These are phyloP conservation scores for Corvus hawaiiensis DNA, from an alignment of 2,113 vertebrate genomes.

Conservation along the genomic window DNA sequence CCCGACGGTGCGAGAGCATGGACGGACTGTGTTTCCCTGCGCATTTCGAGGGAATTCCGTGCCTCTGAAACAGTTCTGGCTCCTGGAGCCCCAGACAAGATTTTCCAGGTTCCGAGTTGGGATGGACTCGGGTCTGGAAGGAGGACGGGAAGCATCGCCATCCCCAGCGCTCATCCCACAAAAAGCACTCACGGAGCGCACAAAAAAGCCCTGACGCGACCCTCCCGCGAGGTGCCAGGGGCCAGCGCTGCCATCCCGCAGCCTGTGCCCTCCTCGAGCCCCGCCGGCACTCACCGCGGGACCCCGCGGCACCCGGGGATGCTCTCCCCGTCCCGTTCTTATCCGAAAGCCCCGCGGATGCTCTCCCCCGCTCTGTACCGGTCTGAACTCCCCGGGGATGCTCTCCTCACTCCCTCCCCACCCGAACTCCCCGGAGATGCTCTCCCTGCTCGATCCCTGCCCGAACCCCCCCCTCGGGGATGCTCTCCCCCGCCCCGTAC, in stretches of 20 bases:
- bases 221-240: background rate
- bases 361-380: background rate
- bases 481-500: conserved; percentile 46
- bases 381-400: background rate
- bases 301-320: background rate
- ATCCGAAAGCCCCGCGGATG: background rate
- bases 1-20: background rate
- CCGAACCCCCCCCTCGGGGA: background rate
- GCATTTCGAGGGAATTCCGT: rapidly evolving
- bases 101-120: background rate
- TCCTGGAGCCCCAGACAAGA: background rate
- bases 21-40: rapidly evolving
- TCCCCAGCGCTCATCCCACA: background rate
- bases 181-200: rapidly evolving
- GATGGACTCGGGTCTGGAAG: background rate
- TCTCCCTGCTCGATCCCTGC: rapidly evolving
- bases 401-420: rapidly evolving
- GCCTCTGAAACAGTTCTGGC: background rate
- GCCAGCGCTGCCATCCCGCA: background rate
- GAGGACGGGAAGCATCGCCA: background rate
- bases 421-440: background rate
- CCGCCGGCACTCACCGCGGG: background rate
- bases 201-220: background rate
- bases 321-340: background rate
- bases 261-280: background rate